Evolutionary conservation across 2,888 invertebrate genomes (phyloP).

Genomic region (Rhamphomyia laevipes): DNA sequence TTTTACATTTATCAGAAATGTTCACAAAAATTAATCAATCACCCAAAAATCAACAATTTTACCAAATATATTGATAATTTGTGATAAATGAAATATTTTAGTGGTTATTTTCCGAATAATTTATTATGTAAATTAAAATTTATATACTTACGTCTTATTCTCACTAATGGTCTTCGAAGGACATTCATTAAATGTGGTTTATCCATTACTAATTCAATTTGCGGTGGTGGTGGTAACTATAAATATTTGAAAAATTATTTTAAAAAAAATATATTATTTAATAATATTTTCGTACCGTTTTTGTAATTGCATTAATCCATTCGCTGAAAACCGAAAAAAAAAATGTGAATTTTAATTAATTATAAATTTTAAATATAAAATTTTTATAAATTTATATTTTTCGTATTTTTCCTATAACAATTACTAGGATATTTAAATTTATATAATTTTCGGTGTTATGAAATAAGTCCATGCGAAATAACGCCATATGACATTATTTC

Average conservation of each 20-base stretch:
- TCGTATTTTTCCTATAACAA: no score
- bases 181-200: slow-evolving; percentile 54
- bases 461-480: no score
- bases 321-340: slow-evolving; percentile 44
- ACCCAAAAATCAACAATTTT: no score
- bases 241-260: neutral
- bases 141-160: slow-evolving; percentile 49
- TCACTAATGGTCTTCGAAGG: slow-evolving; percentile 48
- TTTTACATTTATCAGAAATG: no score
- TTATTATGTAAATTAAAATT: neutral
- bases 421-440: no score
- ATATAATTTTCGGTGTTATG: no score
- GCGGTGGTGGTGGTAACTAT: slow-evolving; percentile 59
- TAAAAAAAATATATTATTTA: neutral
- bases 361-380: neutral
- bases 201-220: slow-evolving; percentile 59
- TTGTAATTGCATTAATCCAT: slow-evolving; percentile 69
- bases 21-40: no score
- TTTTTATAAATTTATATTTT: no score
- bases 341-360: slow-evolving; percentile 5
- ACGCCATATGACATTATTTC: no score
- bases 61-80: no score
- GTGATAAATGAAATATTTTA: no score
- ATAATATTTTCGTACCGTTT: slow-evolving; percentile 50
- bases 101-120: no score